These are phyloP conservation scores for Clanis bilineata DNA, from an alignment of 2,888 invertebrate genomes.

Conservation along the genomic window DNA sequence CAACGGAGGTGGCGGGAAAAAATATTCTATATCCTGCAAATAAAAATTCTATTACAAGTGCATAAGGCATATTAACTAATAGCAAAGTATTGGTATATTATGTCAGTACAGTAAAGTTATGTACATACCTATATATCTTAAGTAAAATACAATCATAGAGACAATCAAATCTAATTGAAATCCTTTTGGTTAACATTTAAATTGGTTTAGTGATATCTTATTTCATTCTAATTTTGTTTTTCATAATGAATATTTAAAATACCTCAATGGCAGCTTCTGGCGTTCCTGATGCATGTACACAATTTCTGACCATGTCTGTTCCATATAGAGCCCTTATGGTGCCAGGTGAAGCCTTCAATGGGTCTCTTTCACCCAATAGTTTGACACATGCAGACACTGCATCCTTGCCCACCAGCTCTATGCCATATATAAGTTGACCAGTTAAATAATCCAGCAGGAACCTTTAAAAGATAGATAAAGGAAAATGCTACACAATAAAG, in stretches of 20 bases:
- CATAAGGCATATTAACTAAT: too few relatives aligned
- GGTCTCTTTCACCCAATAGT: conserved; percentile 84
- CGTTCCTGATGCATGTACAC: conserved; percentile 85
- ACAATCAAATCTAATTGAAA: too few relatives aligned
- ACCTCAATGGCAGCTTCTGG: conserved; percentile 79
- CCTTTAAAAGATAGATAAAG: conserved; percentile 47
- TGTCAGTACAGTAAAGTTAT: too few relatives aligned
- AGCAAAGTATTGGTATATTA: too few relatives aligned
- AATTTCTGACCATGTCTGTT: conserved; percentile 85
- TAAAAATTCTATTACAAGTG: not conserved
- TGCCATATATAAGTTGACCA: conserved; percentile 86
- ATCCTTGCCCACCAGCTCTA: conserved; percentile 89
- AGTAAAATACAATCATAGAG: too few relatives aligned
- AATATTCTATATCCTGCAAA: conserved; percentile 83
- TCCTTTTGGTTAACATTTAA: too few relatives aligned
- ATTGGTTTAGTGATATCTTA: too few relatives aligned
- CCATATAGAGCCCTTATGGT: conserved; percentile 87
- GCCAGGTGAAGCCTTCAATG: conserved; percentile 82
- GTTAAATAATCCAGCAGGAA: conserved; percentile 84
- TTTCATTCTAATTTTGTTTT: not conserved
- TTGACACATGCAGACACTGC: conserved; percentile 83
- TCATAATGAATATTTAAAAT: not conserved
- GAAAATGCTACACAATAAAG: too few relatives aligned
- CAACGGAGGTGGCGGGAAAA: conserved; percentile 78
- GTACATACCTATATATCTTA: too few relatives aligned